phyloP scores from a whole-genome alignment of 2,797 vertebrate species.

The Notamacropus eugenii region DNA sequence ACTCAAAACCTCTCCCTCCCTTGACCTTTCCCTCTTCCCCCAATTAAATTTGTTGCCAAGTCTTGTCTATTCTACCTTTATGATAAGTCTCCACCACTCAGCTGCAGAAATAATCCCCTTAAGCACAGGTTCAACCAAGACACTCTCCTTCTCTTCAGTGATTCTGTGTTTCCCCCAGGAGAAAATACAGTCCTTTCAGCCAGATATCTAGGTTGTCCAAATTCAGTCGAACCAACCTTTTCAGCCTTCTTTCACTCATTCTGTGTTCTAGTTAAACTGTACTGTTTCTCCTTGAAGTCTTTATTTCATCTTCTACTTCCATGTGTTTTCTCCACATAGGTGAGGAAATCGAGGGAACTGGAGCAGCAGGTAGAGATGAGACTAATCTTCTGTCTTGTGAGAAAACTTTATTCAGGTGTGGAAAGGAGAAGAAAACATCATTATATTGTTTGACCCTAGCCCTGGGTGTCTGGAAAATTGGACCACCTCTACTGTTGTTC shows the following conservation, averaged over 20 bases:
- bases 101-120: not conserved
- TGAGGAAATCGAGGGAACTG: not conserved
- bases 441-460: not conserved
- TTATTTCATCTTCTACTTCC: not conserved
- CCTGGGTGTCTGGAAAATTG: not conserved
- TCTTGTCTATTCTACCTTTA: not conserved
- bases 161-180: not conserved
- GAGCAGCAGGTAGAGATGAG: not conserved
- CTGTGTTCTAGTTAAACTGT: not conserved
- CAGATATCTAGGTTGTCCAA: not conserved
- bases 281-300: not conserved
- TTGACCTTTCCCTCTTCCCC: not conserved
- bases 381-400: not conserved
- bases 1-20: not conserved
- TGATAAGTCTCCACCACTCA: not conserved
- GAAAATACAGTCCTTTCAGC: not conserved
- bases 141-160: not conserved
- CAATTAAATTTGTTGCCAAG: not conserved
- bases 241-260: not conserved
- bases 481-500: not conserved
- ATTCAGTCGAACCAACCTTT: not conserved
- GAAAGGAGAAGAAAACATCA: not conserved
- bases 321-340: not conserved
- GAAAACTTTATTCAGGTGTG: not conserved
- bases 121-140: not conserved